Evolutionary conservation across 1,140 invertebrate genomes (phyloP), one percentile per base, ranked within the genome.

Genomic region (Halictus rubicundus): DNA sequence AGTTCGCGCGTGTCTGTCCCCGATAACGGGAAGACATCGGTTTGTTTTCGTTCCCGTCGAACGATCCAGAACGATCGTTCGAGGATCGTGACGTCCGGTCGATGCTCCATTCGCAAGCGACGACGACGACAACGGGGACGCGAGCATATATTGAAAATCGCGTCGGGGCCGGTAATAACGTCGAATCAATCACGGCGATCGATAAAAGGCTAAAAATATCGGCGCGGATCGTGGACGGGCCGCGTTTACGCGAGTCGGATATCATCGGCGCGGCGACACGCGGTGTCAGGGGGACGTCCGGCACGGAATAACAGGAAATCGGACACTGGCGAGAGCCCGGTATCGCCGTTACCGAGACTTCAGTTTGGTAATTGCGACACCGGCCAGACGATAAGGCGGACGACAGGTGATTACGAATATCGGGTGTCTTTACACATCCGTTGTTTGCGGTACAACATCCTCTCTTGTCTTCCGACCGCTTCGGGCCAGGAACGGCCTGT

Each of bases 331-430:
- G 46, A 21, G 60, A n/a, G 25, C 32, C 21, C 27, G 69, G 25
- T 74, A 77, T 80, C 68, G 73, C 49, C 78, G 68, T 57, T 49
- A 74, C 80, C 68, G 81, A 69, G 78, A 74, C 68, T 83, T 65
- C 37, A 80, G 82, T 90, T 89, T 84, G 76, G 80, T 89, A 89
- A 89, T 89, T 79, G 82, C 75, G 84, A 85, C 78, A 89, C 81
- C 75, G 59, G 61, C 70, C 68, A 52, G 59, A 74, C 69, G 78
- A 81, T 69, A 79, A 61, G 69, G 68, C 73, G 66, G 66, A 68
- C 77, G 72, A 84, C 90, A 89, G 88, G 88, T 89, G 84, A 86
- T 86, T 88, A 81, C 73, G 79, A 86, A 80, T 91, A 89, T 91
- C 89, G 75, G 42, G 71, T 91, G 77, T 89, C 87, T 83, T 79